These are phyloP conservation scores for Bicyclus anynana DNA, from an alignment of 1,140 invertebrate species.

Conservation along the genomic window DNA sequence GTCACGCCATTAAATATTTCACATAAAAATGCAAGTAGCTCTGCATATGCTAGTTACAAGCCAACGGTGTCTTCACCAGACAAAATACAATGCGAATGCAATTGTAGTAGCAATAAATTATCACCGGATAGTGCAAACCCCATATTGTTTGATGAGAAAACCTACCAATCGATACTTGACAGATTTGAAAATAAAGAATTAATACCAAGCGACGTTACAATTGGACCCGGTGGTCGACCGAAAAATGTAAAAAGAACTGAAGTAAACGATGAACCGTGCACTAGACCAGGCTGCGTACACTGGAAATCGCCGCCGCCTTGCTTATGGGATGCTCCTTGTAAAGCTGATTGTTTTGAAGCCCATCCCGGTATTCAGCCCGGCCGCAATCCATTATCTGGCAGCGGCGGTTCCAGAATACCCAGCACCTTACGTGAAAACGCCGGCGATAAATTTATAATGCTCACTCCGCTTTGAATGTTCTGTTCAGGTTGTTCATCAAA, in stretches of 20 bases:
- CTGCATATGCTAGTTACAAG: background rate
- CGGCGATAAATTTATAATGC: conserved; percentile 34
- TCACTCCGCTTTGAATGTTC: conserved; percentile 34
- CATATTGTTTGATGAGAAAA: conserved; percentile 42
- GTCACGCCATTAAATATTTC: conserved; percentile 5
- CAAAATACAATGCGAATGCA: background rate
- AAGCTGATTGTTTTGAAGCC: conserved; percentile 57
- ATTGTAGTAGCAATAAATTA: conserved; percentile 1
- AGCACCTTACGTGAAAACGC: conserved; percentile 3
- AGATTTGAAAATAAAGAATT: conserved; percentile 47
- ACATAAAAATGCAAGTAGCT: background rate
- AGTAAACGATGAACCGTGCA: conserved; percentile 43
- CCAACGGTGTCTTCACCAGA: no score
- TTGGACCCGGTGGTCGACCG: conserved; percentile 27
- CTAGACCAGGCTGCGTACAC: conserved; percentile 51
- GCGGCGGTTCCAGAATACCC: conserved; percentile 25
- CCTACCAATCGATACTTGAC: conserved; percentile 35
- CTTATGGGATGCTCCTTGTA: conserved; percentile 53
- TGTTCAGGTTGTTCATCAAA: conserved; percentile 53
- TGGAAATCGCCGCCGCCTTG: conserved; percentile 56
- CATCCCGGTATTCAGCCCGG: conserved; percentile 41
- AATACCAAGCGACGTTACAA: conserved; percentile 19
- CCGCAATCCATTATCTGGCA: conserved; percentile 34
- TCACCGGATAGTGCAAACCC: background rate
- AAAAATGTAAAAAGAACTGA: conserved; percentile 28